Evolutionary conservation across 2,888 invertebrate species (phyloP), one percentile per base, ranked within the genome.

Genomic region (Hecatera dysodea): DNA sequence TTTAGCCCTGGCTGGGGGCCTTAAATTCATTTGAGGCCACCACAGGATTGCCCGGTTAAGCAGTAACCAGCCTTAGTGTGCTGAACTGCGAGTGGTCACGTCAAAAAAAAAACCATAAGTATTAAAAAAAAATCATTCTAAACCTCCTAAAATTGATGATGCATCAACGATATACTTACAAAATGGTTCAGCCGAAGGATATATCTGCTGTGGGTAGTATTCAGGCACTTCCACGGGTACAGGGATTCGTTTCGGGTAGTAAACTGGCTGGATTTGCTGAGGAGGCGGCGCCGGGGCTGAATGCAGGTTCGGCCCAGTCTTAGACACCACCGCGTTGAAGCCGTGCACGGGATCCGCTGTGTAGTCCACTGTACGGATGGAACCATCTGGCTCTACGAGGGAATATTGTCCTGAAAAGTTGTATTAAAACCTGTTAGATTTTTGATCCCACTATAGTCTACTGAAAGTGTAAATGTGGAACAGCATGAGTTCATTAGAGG

Each of bases 291-390:
- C 86, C 0, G 94, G 92, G 33, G 91, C 87, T 0, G 90, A 84
- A 75, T 96, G 97, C 22, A 96, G 84, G 62, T 92, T 94, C 1
- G 97, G 97, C 0, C 93, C 95, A 24, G 92, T 91, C 86, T 96
- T 96, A 1, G 96, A 95, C 0, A 96, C 96, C 0, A 96, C 93
- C 0, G 96, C 96, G 78, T 96, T 96, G 88, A 96, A 96, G 12
- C 97, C 97, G 76, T 96, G 94, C 5, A 97, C 90, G 0, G 96
- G 90, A 75, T 97, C 97, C 0, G 97, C 97, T 27, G 96, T 96
- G 88, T 97, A 97, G 88, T 96, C 96, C 19, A 96, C 96, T 2
- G 96, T 96, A 5, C 96, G 92, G 2, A 96, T 91, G 4, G 96
- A 96, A 50, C 96, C 96, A 61, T 96, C 96, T 0, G 96, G 96